A percentile compares a stretch with the other conserved stretches of the same genome.
These are phyloP conservation scores for Eubasilissa regina DNA, from an alignment of 1,140 invertebrate species.

Conservation along the genomic window DNA sequence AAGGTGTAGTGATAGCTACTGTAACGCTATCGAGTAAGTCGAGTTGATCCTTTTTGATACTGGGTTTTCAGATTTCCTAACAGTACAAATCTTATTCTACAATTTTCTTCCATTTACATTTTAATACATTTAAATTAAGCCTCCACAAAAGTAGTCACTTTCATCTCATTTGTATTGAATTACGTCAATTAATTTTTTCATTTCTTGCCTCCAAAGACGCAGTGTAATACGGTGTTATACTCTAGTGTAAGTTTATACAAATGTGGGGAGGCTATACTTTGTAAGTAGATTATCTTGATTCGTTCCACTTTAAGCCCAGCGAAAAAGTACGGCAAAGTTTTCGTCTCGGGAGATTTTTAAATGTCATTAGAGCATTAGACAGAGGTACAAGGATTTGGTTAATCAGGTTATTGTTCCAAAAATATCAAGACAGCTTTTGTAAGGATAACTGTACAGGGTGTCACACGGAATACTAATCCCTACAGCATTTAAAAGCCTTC, in stretches of 20 bases:
- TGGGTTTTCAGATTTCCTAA: no score
- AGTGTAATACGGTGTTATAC: no score
- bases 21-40: no score
- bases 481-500: no score
- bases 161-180: neutral
- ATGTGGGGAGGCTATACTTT: neutral
- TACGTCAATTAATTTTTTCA: neutral
- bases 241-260: no score
- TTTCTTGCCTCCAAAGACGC: neutral
- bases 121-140: no score
- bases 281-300: neutral
- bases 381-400: slow-evolving; percentile 12
- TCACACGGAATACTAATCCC: no score
- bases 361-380: slow-evolving; percentile 12
- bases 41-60: no score
- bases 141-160: neutral
- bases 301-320: neutral
- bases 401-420: slow-evolving; percentile 22
- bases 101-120: no score
- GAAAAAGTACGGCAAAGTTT: slow-evolving; percentile 5
- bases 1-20: no score
- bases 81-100: no score
- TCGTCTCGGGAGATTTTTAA: slow-evolving; percentile 22
- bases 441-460: no score
- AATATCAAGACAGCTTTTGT: neutral